Base-by-base conservation (phyloP, 1,140 invertebrate genomes). In the Prorops nasuta region DNA sequence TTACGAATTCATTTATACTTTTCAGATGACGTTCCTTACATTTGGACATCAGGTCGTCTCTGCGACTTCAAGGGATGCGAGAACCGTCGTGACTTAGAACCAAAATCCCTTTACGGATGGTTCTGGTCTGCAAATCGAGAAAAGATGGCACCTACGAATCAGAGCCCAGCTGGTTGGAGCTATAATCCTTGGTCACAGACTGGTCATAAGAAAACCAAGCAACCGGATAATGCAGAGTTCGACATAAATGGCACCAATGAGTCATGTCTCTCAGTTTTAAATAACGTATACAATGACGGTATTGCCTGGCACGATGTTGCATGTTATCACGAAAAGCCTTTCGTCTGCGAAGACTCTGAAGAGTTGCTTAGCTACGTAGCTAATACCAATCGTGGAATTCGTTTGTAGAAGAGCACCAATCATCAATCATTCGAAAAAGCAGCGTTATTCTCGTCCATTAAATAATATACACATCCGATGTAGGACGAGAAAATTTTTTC, bases 1-100 rank as follows among this genome's bases (percentile, higher is more conserved):
- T 22, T 16, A 45, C n/a, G 14, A 46, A 32, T 41, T 16, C 18
- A 18, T 44, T 24, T 31, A n/a, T n/a, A n/a, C 32, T 32, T 76
- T 78, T 45, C 70, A 91, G 89, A 91, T 59, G 89, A 93, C 71
- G 84, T 92, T n/a, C 90, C 90, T 1, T 93, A 92, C 81, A 94
- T 94, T 60, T 94, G 92, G 92, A 93, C 91, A 1, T 89, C 88
- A 15, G 92, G 92, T 32, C 85, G 92, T 56, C 82, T 94, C 21
- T 95, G 92, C 67, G 91, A 95, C 79, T 95, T 95, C 82, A 93
- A 92, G 67, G 92, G 92, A 35, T 95, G 92, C 71, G 89, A 92
- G 68, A 86, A 87, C 35, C 84, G 92, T 47, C 80, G 83, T 32
- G 92, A 95, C 70, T 79, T 95, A 32, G 90, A 93, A 69, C 92